These are phyloP conservation scores for Athetis lepigone DNA, from an alignment of 2,888 invertebrate genomes.

Conservation along the genomic window DNA sequence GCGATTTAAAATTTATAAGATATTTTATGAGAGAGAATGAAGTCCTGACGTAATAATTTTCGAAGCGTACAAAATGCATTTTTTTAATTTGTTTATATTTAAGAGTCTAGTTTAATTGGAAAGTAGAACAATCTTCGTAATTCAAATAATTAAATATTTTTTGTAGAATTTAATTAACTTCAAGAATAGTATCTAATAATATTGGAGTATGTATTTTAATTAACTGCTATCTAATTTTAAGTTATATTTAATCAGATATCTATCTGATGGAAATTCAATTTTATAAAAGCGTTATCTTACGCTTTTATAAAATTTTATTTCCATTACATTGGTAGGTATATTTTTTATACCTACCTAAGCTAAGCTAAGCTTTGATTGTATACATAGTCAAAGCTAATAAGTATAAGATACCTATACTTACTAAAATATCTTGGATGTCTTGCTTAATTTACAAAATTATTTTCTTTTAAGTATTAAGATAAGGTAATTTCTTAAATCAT, in stretches of 20 bases:
- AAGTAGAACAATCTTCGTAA: not conserved
- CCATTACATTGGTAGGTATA: too few species aligned
- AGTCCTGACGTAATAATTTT: not conserved
- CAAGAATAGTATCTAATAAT: too few species aligned
- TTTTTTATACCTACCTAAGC: too few species aligned
- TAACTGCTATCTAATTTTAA: not conserved
- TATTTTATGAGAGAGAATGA: not conserved
- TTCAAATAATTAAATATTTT: not conserved
- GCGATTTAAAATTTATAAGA: conserved; percentile 10
- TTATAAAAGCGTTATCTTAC: too few species aligned
- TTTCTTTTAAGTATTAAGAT: too few species aligned
- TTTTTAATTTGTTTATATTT: not conserved
- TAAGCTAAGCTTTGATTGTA: too few species aligned
- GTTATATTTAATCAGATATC: not conserved
- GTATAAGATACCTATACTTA: too few species aligned
- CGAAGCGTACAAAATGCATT: conserved; percentile 5
- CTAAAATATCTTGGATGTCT: too few species aligned
- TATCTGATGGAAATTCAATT: not conserved
- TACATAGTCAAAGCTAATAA: too few species aligned
- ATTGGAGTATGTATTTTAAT: conserved; percentile 31
- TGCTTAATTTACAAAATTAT: too few species aligned
- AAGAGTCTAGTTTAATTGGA: conserved; percentile 2
- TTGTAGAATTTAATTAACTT: conserved; percentile 14
- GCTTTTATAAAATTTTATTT: too few species aligned
- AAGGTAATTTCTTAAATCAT: not conserved